These are phyloP conservation scores for Enteromius unitaeniatus DNA, from an alignment of 2,797 vertebrate genomes.

Conservation along the genomic window DNA sequence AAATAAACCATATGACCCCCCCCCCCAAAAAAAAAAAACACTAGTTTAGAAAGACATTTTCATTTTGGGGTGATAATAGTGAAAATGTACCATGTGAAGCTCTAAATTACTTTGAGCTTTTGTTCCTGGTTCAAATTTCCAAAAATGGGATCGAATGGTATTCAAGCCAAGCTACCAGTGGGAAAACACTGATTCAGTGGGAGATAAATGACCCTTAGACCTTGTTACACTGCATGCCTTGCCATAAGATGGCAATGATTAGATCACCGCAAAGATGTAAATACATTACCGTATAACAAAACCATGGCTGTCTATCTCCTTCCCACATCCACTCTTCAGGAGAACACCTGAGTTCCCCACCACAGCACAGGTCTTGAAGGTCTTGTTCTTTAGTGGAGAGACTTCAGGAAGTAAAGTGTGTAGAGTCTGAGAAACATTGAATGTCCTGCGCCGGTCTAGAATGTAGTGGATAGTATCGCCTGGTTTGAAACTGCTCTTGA, in stretches of 20 bases:
- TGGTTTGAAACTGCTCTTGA: conserved; percentile 88
- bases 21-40: too few species aligned
- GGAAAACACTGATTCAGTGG: neutral
- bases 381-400: conserved; percentile 87
- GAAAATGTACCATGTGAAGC: neutral
- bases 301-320: conserved; percentile 86
- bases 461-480: conserved; percentile 88
- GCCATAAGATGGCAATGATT: conserved; percentile 8
- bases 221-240: neutral
- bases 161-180: neutral
- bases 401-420: conserved; percentile 87
- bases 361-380: conserved; percentile 86
- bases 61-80: neutral
- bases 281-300: conserved; percentile 85
- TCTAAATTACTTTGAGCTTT: neutral
- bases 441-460: conserved; percentile 83
- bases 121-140: neutral
- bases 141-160: neutral
- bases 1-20: too few species aligned
- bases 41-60: neutral
- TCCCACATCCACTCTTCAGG: conserved; percentile 85
- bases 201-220: neutral
- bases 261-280: conserved; percentile 30
- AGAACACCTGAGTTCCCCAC: conserved; percentile 91
- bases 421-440: conserved; percentile 84